phyloP scores from a whole-genome alignment of 2,113 vertebrate genomes.

The Romanogobio albipinnatus region DNA sequence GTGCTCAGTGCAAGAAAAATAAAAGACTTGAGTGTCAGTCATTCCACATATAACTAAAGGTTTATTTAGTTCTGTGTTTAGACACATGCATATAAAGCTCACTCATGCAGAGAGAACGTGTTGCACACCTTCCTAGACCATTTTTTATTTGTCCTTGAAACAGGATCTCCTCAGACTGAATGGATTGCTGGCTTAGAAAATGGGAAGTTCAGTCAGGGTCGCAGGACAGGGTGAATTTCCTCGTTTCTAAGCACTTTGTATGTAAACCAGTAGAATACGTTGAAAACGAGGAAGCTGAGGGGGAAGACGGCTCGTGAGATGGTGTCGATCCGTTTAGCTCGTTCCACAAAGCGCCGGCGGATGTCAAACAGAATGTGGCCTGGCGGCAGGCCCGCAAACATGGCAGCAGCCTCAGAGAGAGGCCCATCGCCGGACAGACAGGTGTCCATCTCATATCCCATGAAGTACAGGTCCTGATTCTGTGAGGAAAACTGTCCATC shows the following conservation, averaged over 20 bases:
- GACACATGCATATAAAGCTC: constrained; percentile 15
- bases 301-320: constrained; percentile 90
- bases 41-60: background rate
- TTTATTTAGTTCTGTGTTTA: background rate
- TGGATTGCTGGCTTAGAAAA: background rate
- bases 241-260: constrained; percentile 90
- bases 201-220: constrained; percentile 41
- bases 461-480: constrained; percentile 81
- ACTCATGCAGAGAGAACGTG: background rate
- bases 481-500: constrained; percentile 83
- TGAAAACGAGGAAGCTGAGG: constrained; percentile 92
- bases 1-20: background rate
- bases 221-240: constrained; percentile 76
- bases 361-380: constrained; percentile 77
- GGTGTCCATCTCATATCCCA: constrained; percentile 78
- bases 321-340: constrained; percentile 91
- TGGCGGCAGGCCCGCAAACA: constrained; percentile 76
- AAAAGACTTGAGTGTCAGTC: background rate
- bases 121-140: background rate
- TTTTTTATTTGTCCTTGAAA: background rate
- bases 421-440: constrained; percentile 74
- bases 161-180: background rate
- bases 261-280: constrained; percentile 92
- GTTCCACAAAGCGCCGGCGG: constrained; percentile 79
- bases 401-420: constrained; percentile 75